Base-by-base conservation (phyloP, 2,797 vertebrate species). In the Bufotes viridis region DNA sequence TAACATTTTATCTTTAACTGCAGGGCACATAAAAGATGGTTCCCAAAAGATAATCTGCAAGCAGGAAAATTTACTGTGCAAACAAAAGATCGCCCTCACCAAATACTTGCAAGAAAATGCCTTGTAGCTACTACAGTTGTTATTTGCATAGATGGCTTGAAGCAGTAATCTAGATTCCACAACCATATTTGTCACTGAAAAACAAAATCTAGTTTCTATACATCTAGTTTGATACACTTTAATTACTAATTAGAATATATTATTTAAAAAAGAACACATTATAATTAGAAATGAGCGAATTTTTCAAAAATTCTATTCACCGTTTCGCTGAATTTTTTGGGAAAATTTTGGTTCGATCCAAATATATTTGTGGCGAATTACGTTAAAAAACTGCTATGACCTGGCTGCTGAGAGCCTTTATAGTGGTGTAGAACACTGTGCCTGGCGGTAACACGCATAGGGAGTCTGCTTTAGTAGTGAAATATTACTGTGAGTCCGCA, bases 121-220 rank as follows among this genome's bases (percentile, higher is more conserved):
- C 89, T 91, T 85, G 81, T 88, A 93, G 91, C 90, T 18, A 81
- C 42, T 29, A 53, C 84, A 60, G 87, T 87, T 91, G 90, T 89
- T 85, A 90, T 81, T 91, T 87, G 81, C 85, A 91, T 87, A 89
- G 72, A 89, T 92, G 90, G 87, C 72, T 88, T 91, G 51, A 79
- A 88, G 83, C 86, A 90, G 87, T 82, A 90, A 92, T 70, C 89
- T 26, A 91, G 91, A 93, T 91, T 90, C 90, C 90, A 87, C 61
- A 89, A 88, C 87, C 90, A 80, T 81, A 51, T 91, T 87, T 81
- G 91, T 72, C 55, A 92, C 34, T 0, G 1, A 14, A 89, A 82
- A 34, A 58, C 34, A 85, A 75, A 75, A 85, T 88, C 34, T 61
- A 34, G 55, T 65, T 85, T 85, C 83, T 58, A 67, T n/a, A 85